phyloP scores from a whole-genome alignment of 2,113 vertebrate genomes.

The Ovis canadensis region DNA sequence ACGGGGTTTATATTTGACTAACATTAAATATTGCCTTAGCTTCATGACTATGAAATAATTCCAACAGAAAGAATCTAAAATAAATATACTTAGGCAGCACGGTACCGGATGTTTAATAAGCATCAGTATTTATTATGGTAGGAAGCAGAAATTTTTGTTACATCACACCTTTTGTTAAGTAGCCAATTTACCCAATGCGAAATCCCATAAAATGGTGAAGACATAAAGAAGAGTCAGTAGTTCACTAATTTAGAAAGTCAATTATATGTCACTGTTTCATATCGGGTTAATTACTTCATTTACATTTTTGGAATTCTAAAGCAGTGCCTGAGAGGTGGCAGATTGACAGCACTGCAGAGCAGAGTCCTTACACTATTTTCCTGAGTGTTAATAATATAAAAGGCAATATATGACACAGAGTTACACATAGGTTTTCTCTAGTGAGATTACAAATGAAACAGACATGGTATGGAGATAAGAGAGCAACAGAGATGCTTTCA shows the following conservation, averaged over 20 bases:
- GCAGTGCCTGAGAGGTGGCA: slow-evolving; percentile 38
- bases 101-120: slow-evolving; percentile 32
- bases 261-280: slow-evolving; percentile 63
- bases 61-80: slow-evolving; percentile 24
- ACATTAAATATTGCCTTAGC: not conserved
- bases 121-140: slow-evolving; percentile 44
- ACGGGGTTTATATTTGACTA: not conserved
- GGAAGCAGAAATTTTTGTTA: slow-evolving; percentile 60
- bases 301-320: slow-evolving; percentile 66
- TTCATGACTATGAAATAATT: slow-evolving; percentile 49
- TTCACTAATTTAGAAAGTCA: slow-evolving; percentile 62
- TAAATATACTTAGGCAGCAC: slow-evolving; percentile 12
- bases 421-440: not conserved
- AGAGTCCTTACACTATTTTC: slow-evolving; percentile 37
- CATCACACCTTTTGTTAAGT: slow-evolving; percentile 66
- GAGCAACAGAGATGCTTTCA: not conserved
- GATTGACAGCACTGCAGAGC: slow-evolving; percentile 12
- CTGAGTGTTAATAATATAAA: slow-evolving; percentile 63
- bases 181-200: slow-evolving; percentile 59
- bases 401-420: slow-evolving; percentile 52
- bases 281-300: slow-evolving; percentile 70
- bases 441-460: not conserved
- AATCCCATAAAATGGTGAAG: slow-evolving; percentile 62
- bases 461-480: not conserved
- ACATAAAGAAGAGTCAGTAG: slow-evolving; percentile 60